Evolutionary conservation across 2,888 invertebrate species (phyloP), one percentile per base, ranked within the genome.

Genomic region (Drosophila demipolita): DNA sequence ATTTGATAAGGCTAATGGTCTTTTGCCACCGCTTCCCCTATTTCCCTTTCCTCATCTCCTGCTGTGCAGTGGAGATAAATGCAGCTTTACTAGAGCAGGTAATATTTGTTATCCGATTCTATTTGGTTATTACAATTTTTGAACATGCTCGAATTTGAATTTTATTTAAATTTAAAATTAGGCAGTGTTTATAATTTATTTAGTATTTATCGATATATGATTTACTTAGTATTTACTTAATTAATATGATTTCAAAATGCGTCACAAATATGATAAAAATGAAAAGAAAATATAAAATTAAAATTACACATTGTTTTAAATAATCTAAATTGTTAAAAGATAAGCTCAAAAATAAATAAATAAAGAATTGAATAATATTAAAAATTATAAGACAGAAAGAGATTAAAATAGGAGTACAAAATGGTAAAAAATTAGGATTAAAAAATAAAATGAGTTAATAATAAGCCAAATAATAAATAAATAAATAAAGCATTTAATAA

Each of bases 1-100:
- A 79, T 61, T 71, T 59, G 88, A 87, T 84, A 84, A 74, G 83
- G 68, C 74, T 74, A 83, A 88, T 83, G 71, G 77, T 66, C 52
- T 66, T 73, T 73, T 61, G 75, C 65, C 57, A 60, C 42, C 17
- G 52, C 7, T n/a, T 53, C 32, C 26, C n/a, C 26, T 49, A 7
- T 53, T 29, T 32, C 23, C 38, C 26, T 9, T 36, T 32, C 23
- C 6, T 33, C 15, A 3, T 17, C 5, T 49, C 40, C 20, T 49
- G 35, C 35, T 7, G 33, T 5, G 3, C 23, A 33, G 8, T 12
- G 6, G 11, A 33, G 49, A 67, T 67, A 66, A 38, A 23, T 54
- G 36, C 1, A 6, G 50, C 8, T 45, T 17, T 42, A 0, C 26
- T 17, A 7, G 1, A 17, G 26, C 26, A 49, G 49, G 15, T 15